Evolutionary conservation across 2,113 vertebrate genomes (phyloP), one percentile per base, ranked within the genome.

Genomic region (Eretmochelys imbricata): DNA sequence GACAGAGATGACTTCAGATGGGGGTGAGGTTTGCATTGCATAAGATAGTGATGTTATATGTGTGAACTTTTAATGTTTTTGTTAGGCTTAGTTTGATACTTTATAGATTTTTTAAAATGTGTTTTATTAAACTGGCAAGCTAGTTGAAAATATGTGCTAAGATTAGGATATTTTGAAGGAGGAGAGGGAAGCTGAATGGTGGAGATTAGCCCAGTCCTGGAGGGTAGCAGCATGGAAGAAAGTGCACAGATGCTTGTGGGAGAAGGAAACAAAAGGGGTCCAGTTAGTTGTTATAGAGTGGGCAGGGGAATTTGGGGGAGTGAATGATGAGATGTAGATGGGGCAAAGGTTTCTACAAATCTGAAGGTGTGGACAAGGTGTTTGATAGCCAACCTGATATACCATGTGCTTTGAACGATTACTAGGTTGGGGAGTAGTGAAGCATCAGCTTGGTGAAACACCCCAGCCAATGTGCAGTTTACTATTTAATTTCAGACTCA

Each of bases 131-230:
- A 89, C 6, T 79, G 50, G 75, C 93, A 89, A 87, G 76, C 27
- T 6, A 79, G 59, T 14, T 57, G 59, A 87, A 49, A 95, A 62
- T 91, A 82, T 46, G 17, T 20, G 14, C 8, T 72, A 20, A 80
- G 49, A 89, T 86, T 17, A 10, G 46, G 90, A 55, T 29, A 82
- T 82, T 95, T 93, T 89, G 87, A 92, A 92, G 46, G 62, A 88
- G 3, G 2, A 79, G 89, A 82, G 59, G 53, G 80, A 89, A 94
- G 89, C 4, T 76, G 2, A 88, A 89, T 78, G 53, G 53, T 62
- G 92, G 83, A 95, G 20, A 49, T 10, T 93, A 20, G 27, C n/a
- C n/a, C n/a, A 19, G n/a, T 20, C 69, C 80, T 87, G 90, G 84
- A 87, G 46, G 59, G 50, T 50, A 91, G 50, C 8, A 88, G 12